These are phyloP conservation scores for Lasioglossum calceatum DNA, from an alignment of 2,888 invertebrate species.

Conservation along the genomic window DNA sequence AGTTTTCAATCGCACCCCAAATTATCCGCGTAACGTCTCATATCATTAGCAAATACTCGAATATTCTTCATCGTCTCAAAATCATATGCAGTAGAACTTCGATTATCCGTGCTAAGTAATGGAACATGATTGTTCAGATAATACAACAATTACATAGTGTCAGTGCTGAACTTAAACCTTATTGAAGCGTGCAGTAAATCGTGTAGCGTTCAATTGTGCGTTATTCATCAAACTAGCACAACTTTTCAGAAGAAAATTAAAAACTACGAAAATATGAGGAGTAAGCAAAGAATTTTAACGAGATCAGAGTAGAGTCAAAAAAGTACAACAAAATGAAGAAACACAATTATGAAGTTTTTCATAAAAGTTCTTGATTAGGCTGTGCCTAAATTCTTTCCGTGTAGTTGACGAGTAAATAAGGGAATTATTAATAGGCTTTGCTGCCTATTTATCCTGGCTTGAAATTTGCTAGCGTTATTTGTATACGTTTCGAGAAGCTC, in stretches of 20 bases:
- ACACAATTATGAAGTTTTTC: neutral
- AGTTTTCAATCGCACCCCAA: constrained; percentile 4
- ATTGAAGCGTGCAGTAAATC: no score
- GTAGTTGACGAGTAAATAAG: neutral
- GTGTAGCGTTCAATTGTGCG: no score
- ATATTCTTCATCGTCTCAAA: neutral
- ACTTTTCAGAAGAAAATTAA: neutral
- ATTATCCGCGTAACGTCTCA: neutral
- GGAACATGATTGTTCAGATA: no score
- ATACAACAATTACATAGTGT: no score
- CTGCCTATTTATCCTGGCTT: neutral
- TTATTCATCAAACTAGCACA: no score
- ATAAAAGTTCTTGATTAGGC: neutral
- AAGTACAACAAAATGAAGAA: neutral
- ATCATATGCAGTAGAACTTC: neutral
- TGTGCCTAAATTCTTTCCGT: neutral
- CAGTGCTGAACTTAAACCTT: no score
- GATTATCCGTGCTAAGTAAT: no score
- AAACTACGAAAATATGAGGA: neutral
- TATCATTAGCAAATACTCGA: neutral
- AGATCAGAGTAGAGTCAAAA: neutral
- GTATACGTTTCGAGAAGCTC: constrained; percentile 15
- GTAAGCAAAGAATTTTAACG: neutral
- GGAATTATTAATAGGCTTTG: neutral
- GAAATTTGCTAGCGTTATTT: constrained; percentile 16